These are phyloP conservation scores for Theonella swinhoei DNA, from an alignment of 37 sponge, comb jelly and placozoan genomes.

Conservation along the genomic window DNA sequence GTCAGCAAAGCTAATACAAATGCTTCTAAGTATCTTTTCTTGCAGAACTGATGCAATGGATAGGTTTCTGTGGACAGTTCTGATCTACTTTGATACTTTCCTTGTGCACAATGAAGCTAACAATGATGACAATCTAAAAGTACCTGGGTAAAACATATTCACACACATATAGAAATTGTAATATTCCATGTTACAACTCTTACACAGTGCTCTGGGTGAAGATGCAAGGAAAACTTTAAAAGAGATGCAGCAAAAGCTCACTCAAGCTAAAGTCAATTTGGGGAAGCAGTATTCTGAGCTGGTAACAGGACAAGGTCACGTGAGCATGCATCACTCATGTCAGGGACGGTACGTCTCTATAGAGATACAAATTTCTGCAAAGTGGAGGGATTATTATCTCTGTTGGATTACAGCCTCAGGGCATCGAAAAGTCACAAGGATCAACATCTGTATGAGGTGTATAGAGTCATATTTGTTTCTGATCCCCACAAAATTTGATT, in stretches of 20 bases:
- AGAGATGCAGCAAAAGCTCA: neutral
- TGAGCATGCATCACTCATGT: conserved; percentile 24
- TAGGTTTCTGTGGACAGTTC: conserved; percentile 39
- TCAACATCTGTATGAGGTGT: conserved; percentile 61
- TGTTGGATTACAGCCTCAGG: conserved; percentile 25
- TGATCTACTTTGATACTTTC: conserved; percentile 49
- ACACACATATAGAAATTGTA: neutral
- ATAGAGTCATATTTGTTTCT: neutral
- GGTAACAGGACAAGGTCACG: conserved; percentile 26
- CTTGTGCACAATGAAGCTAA: conserved; percentile 20
- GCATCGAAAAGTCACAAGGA: conserved; percentile 57
- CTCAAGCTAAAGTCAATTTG: conserved; percentile 28
- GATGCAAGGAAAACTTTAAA: conserved; percentile 4
- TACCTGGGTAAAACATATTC: conserved; percentile 19
- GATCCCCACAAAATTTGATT: neutral
- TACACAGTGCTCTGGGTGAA: conserved; percentile 28
- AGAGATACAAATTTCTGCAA: too few species aligned
- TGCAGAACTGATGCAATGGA: conserved; percentile 63
- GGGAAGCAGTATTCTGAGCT: conserved; percentile 31
- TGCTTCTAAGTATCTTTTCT: too few species aligned
- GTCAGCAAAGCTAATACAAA: too few species aligned
- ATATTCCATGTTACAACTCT: neutral
- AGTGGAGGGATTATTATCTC: neutral
- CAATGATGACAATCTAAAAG: conserved; percentile 7
- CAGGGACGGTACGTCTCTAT: conserved; percentile 34